Base-by-base conservation (phyloP, 2,113 vertebrate species). In the Hydropotes inermis region DNA sequence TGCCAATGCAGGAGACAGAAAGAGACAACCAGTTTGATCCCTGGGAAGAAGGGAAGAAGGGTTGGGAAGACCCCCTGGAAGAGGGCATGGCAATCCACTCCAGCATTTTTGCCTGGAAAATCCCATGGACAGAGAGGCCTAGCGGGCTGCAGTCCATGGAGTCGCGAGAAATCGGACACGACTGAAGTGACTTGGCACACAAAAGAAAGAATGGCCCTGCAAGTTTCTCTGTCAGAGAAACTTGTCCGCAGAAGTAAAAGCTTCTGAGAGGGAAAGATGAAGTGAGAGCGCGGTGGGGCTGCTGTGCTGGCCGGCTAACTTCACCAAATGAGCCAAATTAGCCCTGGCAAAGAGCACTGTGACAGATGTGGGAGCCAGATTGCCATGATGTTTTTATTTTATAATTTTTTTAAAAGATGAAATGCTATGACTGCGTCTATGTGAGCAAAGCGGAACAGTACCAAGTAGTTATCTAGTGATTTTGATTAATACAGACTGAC, bases 301-400 rank as follows among this genome's bases (percentile, higher is more conserved):
- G 47, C 36, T 47, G 90, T 43, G 79, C 89, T 52, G 64, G 95
- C 87, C 95, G 57, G 87, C 84, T 10, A 89, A 74, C 86, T 79
- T 91, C 61, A 87, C 97, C 94, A 94, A 92, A 96, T 85, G 94
- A 98, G 96, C 96, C 95, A 97, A 94, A 97, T 98, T 82, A 96
- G 82, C 85, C 95, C 96, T 97, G 96, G 96, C 96, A 94, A 94
- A 79, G 58, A 81, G 89, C 28, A 43, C 10, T 11, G 78, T 94
- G 95, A 92, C 98, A 98, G 98, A 97, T 98, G 98, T 94, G 95
- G 9, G 36, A 94, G 90, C 93, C 97, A 96, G 97, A 96, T 94
- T 98, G 98, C 90, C 89, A 87, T 87, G 94, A 96, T 83, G 96
- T 95, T 97, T 96, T 96, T 93, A 96, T 97, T 97, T 97, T 83